phyloP scores from a whole-genome alignment of 2,888 invertebrate genomes.

The Amphipoea lucens region DNA sequence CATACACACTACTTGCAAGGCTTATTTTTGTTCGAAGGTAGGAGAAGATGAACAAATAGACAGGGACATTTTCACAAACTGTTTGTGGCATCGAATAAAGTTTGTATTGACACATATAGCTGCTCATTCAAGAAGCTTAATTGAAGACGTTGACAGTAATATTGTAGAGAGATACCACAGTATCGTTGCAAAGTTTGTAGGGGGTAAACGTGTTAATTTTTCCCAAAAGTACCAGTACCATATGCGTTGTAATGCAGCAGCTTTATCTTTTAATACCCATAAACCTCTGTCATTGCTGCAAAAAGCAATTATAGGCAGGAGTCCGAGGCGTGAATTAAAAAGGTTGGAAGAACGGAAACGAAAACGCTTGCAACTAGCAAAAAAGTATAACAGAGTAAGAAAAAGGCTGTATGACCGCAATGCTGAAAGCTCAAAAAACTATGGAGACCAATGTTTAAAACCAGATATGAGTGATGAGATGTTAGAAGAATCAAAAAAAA shows the following conservation, averaged over 20 bases:
- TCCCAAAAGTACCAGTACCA: conserved; percentile 6
- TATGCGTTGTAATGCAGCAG: conserved; percentile 12
- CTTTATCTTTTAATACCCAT: conserved; percentile 6
- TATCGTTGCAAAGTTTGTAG: conserved; percentile 13
- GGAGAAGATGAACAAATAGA: conserved; percentile 3
- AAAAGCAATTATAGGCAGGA: conserved; percentile 7
- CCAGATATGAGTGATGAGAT: conserved; percentile 8
- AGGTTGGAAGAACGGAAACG: background rate
- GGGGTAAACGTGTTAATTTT: conserved; percentile 12
- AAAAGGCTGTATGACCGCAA: background rate
- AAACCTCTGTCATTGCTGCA: background rate
- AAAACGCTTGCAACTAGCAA: conserved; percentile 1
- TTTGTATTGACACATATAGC: conserved; percentile 11
- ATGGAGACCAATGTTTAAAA: background rate
- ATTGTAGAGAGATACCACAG: conserved; percentile 14
- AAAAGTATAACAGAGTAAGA: background rate
- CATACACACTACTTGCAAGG: background rate
- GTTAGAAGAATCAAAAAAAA: background rate
- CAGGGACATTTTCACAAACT: conserved; percentile 1
- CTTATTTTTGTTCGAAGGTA: conserved; percentile 17
- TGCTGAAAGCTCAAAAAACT: background rate
- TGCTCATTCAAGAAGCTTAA: conserved; percentile 16
- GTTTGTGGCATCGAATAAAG: conserved; percentile 16
- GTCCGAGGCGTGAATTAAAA: conserved; percentile 10
- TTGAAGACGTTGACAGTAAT: conserved; percentile 18